These are phyloP conservation scores for Amaurobius ferox DNA, from an alignment of 2,888 invertebrate species.

Conservation along the genomic window DNA sequence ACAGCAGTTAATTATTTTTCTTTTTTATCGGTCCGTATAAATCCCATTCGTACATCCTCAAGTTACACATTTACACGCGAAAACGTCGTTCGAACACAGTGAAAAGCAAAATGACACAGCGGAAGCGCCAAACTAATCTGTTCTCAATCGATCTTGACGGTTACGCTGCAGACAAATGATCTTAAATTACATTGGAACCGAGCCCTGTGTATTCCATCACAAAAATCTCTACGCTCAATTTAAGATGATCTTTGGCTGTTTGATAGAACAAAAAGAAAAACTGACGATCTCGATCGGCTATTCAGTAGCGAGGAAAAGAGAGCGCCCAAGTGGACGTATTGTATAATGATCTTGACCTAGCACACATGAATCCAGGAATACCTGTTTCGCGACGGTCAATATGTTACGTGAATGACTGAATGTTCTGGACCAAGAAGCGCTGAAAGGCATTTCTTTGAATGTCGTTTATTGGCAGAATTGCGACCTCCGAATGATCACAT, in stretches of 20 bases:
- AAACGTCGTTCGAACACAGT: too few species aligned
- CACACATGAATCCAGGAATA: not conserved
- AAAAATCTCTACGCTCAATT: not conserved
- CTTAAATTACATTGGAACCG: not conserved
- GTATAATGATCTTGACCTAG: conserved; percentile 11
- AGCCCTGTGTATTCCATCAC: not conserved
- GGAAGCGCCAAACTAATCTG: not conserved
- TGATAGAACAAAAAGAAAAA: conserved; percentile 5
- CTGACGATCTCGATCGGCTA: not conserved
- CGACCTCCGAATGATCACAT: too few species aligned
- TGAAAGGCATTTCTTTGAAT: too few species aligned
- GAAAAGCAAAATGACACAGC: not conserved
- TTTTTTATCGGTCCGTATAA: too few species aligned
- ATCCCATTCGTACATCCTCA: too few species aligned
- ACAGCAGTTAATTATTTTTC: too few species aligned
- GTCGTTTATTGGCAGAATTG: too few species aligned
- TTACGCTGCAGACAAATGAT: not conserved
- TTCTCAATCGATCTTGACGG: not conserved
- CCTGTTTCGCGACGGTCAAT: not conserved
- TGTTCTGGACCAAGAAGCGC: too few species aligned
- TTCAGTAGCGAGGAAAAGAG: not conserved
- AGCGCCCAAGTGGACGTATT: not conserved
- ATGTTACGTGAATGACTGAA: not conserved
- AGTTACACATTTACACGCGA: too few species aligned
- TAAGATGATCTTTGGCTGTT: conserved; percentile 10